Base-by-base conservation (phyloP, 2,888 invertebrate species). In the Tetheella fluctuosa region DNA sequence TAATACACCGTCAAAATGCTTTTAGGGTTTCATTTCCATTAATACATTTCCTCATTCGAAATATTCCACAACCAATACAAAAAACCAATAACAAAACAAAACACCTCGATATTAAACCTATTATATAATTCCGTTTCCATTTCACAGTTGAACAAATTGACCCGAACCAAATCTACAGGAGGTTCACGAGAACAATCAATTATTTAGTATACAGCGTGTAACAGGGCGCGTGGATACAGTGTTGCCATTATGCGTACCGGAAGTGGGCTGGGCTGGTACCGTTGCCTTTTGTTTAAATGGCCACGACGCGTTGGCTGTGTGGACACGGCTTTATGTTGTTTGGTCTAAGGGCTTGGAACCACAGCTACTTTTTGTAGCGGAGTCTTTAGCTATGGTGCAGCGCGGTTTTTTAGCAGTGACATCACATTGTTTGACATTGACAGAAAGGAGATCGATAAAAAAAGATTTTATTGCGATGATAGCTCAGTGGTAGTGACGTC, bases 251-350 rank as follows among this genome's bases (percentile, higher is more conserved):
- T 64, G 58, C 25, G 52, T 23, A 55, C 65, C 76, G 76, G 76
- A 76, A 72, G 70, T 64, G 71, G 65, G 72, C 62, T 54, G 60
- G 62, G 64, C 65, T 59, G 70, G 66, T 64, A 68, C 74, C 71
- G 71, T 74, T 72, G 73, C 62, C 62, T 67, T 73, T 76, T 71
- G 72, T 73, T 13, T 1, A 2, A 13, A 65, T 56, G 39, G 52
- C 48, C 62, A 61, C 59, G 60, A 42, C 13, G 15, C 6, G 30
- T 12, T 17, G 48, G 23, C 56, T 63, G 58, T 69, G 58, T 69
- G 64, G 62, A 67, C 65, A 55, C 52, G 52, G 61, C 62, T 61
- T 67, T 64, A 64, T 60, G 28, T 57, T 56, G 39, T 48, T 2
- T 48, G 20, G 48, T 48, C 48, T 48, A 48, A 48, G 34, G 13